These are phyloP conservation scores for Orthosia gothica DNA, from an alignment of 2,888 invertebrate genomes.

Conservation along the genomic window DNA sequence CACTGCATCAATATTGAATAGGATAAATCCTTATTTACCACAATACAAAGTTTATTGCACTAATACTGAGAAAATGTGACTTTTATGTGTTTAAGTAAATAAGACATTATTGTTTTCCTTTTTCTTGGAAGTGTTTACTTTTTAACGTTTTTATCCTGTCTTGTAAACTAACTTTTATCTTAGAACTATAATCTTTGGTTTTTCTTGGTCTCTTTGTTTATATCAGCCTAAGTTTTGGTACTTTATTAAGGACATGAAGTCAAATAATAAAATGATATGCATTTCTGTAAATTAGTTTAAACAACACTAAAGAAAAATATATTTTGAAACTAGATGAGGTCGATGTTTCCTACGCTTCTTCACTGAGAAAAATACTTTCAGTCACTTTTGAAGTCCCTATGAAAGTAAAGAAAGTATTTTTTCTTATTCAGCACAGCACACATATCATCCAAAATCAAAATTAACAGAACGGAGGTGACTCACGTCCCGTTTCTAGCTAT, in stretches of 20 bases:
- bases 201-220: background rate
- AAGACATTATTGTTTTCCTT: background rate
- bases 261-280: background rate
- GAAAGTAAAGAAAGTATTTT: too few relatives aligned
- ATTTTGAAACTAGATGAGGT: background rate
- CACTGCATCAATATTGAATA: constrained; percentile 2
- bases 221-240: background rate
- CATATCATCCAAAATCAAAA: too few relatives aligned
- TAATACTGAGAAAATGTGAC: constrained; percentile 1
- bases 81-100: background rate
- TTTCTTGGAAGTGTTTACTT: constrained; percentile 9
- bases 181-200: background rate
- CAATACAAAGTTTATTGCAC: background rate
- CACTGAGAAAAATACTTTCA: background rate
- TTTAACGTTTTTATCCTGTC: too few relatives aligned
- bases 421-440: too few relatives aligned
- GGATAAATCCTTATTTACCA: background rate
- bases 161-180: background rate
- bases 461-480: too few relatives aligned
- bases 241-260: background rate
- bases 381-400: too few relatives aligned
- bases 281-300: background rate
- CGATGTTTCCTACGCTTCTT: background rate
- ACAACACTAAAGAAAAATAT: background rate
- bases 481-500: background rate